These are phyloP conservation scores for Tetropium fuscum DNA, from an alignment of 2,888 invertebrate species.

Conservation along the genomic window DNA sequence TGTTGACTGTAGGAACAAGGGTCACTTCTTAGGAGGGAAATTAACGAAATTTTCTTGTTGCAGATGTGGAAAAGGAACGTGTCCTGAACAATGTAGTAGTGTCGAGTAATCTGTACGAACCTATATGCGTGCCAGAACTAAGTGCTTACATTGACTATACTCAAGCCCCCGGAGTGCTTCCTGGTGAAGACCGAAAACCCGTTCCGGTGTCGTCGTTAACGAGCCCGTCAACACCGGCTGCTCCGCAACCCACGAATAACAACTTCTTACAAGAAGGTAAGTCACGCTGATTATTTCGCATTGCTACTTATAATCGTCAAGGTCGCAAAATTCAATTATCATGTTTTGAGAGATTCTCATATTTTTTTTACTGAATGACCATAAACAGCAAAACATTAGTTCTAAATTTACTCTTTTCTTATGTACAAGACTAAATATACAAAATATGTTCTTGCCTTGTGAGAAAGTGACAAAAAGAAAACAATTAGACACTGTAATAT, in stretches of 20 bases:
- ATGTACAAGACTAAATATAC: too few species aligned
- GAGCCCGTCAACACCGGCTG: slow-evolving; percentile 63
- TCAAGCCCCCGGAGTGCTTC: slow-evolving; percentile 59
- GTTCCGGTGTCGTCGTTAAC: slow-evolving; percentile 52
- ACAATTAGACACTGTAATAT: too few species aligned
- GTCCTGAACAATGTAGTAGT: slow-evolving; percentile 74
- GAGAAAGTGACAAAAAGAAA: too few species aligned
- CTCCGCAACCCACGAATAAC: slow-evolving; percentile 54
- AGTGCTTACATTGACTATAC: slow-evolving; percentile 75
- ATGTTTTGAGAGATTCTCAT: too few species aligned
- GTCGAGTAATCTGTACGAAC: slow-evolving; percentile 82
- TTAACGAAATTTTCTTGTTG: slow-evolving; percentile 40
- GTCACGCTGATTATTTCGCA: slow-evolving; percentile 51
- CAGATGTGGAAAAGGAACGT: slow-evolving; percentile 85
- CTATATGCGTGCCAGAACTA: slow-evolving; percentile 81
- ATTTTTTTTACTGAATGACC: too few species aligned
- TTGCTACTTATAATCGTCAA: neutral
- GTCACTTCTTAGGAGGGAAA: too few species aligned
- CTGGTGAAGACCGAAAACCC: slow-evolving; percentile 64
- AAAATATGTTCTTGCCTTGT: too few species aligned
- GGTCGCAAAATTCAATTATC: neutral
- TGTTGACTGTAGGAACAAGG: too few species aligned
- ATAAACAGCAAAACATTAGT: too few species aligned
- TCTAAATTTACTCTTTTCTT: too few species aligned
- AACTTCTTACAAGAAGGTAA: slow-evolving; percentile 71